Evolutionary conservation across 2,888 invertebrate genomes (phyloP).

Genomic region (Phrixothrix hirtus): DNA sequence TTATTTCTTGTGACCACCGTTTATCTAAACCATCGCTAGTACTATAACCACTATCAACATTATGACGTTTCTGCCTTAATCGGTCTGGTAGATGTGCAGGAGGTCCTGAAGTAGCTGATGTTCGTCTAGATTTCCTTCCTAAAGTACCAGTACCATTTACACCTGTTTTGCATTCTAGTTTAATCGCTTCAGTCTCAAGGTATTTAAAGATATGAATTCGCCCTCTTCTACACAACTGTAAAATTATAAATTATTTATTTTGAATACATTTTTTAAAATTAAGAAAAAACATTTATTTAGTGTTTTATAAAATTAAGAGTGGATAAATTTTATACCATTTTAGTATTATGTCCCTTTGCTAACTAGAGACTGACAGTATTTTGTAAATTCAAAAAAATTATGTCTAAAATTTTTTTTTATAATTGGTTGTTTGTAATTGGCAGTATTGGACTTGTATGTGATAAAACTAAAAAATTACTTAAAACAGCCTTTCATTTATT

Average conservation of each 20-base stretch:
- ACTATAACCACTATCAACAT: constrained; percentile 88
- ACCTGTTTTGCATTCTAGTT: constrained; percentile 62
- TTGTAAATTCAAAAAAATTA: no score
- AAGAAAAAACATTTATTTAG: no score
- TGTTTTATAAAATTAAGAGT: background rate
- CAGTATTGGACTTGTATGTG: no score
- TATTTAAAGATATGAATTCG: constrained; percentile 94
- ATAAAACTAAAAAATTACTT: no score
- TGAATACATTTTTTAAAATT: no score
- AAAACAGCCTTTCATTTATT: no score
- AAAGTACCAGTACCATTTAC: constrained; percentile 57
- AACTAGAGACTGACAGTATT: no score
- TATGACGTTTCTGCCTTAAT: constrained; percentile 67
- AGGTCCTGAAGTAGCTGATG: constrained; percentile 45
- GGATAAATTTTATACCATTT: no score
- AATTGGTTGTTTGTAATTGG: no score
- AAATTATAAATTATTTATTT: constrained; percentile 29
- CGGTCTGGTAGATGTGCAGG: constrained; percentile 50
- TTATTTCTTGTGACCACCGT: constrained; percentile 80
- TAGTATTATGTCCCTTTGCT: no score
- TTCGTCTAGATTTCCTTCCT: constrained; percentile 59
- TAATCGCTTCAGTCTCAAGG: constrained; percentile 84
- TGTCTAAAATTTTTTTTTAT: no score
- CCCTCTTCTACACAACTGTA: constrained; percentile 86
- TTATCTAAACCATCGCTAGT: constrained; percentile 83